Evolutionary conservation across 2,113 vertebrate species (phyloP).

Genomic region (Cromileptes altivelis): DNA sequence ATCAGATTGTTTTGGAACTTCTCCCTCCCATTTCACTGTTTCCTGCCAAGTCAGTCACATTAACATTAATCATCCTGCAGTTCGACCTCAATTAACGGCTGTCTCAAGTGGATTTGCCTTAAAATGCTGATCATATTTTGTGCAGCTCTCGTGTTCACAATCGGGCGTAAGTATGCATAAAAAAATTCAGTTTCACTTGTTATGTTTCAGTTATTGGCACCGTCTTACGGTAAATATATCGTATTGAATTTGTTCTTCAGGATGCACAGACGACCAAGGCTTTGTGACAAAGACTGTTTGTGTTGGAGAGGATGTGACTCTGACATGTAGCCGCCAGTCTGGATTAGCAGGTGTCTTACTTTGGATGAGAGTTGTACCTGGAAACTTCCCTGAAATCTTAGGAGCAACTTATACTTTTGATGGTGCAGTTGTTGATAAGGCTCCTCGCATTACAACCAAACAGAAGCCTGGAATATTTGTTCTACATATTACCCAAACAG

Average conservation of each 20-base stretch:
- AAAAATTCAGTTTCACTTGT: background rate
- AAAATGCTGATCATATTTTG: conserved; percentile 28
- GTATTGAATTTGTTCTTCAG: conserved; percentile 5
- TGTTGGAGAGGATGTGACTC: conserved; percentile 53
- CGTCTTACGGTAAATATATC: background rate
- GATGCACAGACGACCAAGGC: conserved; percentile 1
- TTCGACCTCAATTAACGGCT: background rate
- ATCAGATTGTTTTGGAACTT: background rate
- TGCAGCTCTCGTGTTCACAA: background rate
- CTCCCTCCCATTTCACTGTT: background rate
- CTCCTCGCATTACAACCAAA: background rate
- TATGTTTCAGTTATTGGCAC: background rate
- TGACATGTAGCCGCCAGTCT: conserved; percentile 34
- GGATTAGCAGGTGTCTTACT: background rate
- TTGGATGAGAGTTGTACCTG: conserved; percentile 47
- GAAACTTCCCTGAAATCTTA: conserved; percentile 51
- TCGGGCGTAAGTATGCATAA: conserved; percentile 7
- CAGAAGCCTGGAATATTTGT: conserved; percentile 35
- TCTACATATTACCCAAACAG: conserved; percentile 21
- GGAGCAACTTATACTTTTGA: conserved; percentile 26
- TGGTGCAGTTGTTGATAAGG: fast-evolving
- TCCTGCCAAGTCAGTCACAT: background rate
- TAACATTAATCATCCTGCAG: background rate
- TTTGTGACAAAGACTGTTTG: conserved; percentile 17
- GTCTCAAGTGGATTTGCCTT: background rate